Evolutionary conservation across 1,140 invertebrate species (phyloP).

Genomic region (Aphelinus atriplicis): DNA sequence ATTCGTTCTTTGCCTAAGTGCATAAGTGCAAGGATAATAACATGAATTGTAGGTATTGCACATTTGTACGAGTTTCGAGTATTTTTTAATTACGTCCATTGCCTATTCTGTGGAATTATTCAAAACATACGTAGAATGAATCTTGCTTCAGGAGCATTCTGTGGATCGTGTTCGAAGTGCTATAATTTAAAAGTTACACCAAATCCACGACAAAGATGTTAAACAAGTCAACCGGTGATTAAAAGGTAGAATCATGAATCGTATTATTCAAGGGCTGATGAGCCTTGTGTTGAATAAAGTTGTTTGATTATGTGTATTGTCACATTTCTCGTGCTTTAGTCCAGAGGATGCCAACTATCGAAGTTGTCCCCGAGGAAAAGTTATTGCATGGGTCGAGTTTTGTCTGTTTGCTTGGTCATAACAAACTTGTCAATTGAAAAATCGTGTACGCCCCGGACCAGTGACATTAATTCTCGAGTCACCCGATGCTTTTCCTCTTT

Average conservation of each 20-base stretch:
- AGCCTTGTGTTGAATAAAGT: not conserved
- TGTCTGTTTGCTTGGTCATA: not conserved
- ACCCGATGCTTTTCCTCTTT: not conserved
- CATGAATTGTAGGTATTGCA: not conserved
- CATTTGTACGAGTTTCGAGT: not conserved
- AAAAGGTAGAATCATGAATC: conserved; percentile 3
- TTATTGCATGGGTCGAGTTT: not conserved
- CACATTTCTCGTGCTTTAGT: not conserved
- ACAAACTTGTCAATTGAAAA: conserved; percentile 2
- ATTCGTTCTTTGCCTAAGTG: conserved; percentile 4
- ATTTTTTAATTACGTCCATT: conserved; percentile 11
- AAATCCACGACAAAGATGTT: conserved; percentile 21
- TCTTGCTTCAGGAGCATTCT: not conserved
- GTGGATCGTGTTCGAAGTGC: conserved; percentile 20
- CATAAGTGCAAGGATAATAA: conserved; percentile 1
- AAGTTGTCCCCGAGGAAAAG: too few species aligned
- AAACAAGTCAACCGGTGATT: not conserved
- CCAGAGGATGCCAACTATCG: not conserved
- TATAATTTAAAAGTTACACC: conserved; percentile 14
- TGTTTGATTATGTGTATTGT: not conserved
- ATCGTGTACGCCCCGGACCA: conserved; percentile 27
- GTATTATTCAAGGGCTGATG: not conserved
- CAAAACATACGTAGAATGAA: not conserved
- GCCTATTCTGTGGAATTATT: not conserved
- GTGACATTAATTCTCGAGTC: not conserved